phyloP scores from a whole-genome alignment of 2,888 invertebrate species.

The Drosophila austrosaltans region DNA sequence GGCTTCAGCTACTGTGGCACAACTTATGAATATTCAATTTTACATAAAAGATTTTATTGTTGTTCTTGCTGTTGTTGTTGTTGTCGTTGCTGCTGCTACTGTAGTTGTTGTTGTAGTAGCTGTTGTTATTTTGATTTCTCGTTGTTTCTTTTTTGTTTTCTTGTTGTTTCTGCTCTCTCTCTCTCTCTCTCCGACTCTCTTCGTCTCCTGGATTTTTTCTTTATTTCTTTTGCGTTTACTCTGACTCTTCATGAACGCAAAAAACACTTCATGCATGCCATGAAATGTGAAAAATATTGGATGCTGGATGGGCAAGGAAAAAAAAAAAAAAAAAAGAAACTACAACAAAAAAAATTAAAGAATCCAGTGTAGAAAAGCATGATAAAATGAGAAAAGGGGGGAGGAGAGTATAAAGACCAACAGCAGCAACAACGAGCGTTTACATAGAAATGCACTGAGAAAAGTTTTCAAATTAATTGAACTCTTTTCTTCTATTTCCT shows the following conservation, averaged over 20 bases:
- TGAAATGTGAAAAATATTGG: conserved; percentile 65
- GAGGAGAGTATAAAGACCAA: not conserved
- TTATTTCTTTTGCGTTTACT: not conserved
- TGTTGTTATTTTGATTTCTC: conserved; percentile 71
- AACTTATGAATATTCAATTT: conserved; percentile 78
- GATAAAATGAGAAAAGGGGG: not conserved
- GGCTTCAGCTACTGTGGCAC: conserved; percentile 57
- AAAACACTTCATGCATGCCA: conserved; percentile 58
- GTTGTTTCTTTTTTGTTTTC: conserved; percentile 14
- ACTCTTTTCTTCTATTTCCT: too few species aligned
- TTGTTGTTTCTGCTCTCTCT: not conserved
- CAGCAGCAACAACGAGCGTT: not conserved
- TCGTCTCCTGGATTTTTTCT: conserved; percentile 7
- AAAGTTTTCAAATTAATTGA: not conserved
- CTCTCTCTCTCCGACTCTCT: not conserved
- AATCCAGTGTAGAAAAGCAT: not conserved
- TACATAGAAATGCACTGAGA: conserved; percentile 19
- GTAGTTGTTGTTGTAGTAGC: conserved; percentile 51
- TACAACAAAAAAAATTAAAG: not conserved
- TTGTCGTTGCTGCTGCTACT: conserved; percentile 52
- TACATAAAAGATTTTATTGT: conserved; percentile 73
- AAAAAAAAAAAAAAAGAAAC: not conserved
- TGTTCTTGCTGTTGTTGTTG: conserved; percentile 55
- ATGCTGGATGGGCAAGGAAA: conserved; percentile 25
- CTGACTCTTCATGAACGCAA: conserved; percentile 40